Conservation (phyloP, 2,797 vertebrate species). For the Caiman crocodilus region DNA sequence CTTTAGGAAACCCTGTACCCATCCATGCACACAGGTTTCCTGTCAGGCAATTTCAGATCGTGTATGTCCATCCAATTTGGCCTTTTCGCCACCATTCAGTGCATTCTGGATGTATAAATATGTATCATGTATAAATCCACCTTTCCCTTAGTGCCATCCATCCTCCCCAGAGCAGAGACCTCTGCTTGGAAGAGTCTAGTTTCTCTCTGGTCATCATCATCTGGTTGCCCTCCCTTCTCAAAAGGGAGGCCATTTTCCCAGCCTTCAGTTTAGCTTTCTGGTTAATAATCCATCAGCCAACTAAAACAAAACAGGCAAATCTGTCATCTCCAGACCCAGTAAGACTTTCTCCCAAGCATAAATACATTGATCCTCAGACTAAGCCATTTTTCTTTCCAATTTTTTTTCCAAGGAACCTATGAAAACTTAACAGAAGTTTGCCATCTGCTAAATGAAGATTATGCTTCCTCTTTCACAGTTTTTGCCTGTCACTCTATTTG, state of each 20-base stretch:
- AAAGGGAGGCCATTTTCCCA: background rate
- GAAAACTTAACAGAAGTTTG: background rate
- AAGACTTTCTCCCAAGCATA: background rate
- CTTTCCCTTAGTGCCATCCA: constrained; percentile 12
- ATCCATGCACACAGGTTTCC: too few relatives aligned
- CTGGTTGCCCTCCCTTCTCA: background rate
- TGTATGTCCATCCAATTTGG: too few relatives aligned
- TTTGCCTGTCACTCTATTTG: constrained; percentile 12
- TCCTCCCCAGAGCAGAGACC: constrained; percentile 15
- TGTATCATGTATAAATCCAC: background rate
- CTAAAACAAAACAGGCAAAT: background rate
- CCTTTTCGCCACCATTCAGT: background rate
- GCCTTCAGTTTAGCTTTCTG: background rate
- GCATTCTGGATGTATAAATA: constrained; percentile 7
- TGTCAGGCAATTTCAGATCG: too few relatives aligned
- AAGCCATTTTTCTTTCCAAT: background rate
- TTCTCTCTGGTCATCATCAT: background rate
- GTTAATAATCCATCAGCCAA: background rate
- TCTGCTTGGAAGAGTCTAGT: background rate
- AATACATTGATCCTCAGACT: background rate
- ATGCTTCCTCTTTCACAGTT: fast-evolving
- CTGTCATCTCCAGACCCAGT: background rate
- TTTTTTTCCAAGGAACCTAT: background rate
- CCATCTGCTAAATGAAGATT: background rate
- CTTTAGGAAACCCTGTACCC: too few relatives aligned